phyloP scores from a whole-genome alignment of 1,140 invertebrate genomes.

The Cotesia typhae region DNA sequence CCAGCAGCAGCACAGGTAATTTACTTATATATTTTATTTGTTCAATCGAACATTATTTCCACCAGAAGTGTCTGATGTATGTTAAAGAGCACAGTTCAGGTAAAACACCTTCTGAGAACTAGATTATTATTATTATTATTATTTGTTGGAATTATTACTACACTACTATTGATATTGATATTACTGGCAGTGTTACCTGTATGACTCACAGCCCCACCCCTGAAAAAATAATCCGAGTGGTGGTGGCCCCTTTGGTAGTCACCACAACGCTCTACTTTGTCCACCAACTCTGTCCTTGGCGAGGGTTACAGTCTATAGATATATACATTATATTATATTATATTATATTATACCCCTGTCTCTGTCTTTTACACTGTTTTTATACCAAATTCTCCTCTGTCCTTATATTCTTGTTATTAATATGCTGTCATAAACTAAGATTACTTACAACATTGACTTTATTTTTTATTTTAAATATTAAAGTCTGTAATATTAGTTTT shows the following conservation, averaged over 20 bases:
- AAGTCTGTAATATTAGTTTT: too few species aligned
- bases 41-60: too few species aligned
- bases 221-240: slow-evolving; percentile 19
- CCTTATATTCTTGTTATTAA: neutral
- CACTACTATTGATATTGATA: neutral
- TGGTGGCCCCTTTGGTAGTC: slow-evolving; percentile 20
- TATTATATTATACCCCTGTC: slow-evolving; percentile 17
- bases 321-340: too few species aligned
- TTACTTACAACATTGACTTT: neutral
- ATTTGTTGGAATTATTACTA: neutral
- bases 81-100: too few species aligned
- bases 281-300: slow-evolving; percentile 23
- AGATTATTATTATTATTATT: slow-evolving; percentile 20
- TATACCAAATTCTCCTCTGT: neutral
- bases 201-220: slow-evolving; percentile 33
- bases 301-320: neutral
- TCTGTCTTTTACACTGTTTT: neutral
- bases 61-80: too few species aligned
- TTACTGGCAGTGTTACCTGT: neutral
- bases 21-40: too few species aligned
- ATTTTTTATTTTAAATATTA: neutral
- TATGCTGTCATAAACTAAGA: neutral
- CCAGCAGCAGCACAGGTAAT: slow-evolving; percentile 93
- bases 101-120: too few species aligned
- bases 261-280: slow-evolving; percentile 36